Base-by-base conservation (phyloP, 2,113 vertebrate species). In the Crotalus helleri region DNA sequence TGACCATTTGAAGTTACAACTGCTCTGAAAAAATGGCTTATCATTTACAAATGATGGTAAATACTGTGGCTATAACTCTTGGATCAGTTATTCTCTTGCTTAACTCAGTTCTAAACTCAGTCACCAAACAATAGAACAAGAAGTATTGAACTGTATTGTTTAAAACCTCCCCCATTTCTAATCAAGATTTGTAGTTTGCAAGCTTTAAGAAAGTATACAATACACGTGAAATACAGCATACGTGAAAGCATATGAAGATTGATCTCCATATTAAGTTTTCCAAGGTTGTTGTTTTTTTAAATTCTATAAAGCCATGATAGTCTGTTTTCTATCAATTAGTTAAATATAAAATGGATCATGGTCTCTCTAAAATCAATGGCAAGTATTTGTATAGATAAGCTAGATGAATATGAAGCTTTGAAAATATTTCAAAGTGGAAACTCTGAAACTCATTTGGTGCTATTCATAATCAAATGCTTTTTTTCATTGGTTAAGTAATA, bases 351-450 rank as follows among this genome's bases (percentile, higher is more conserved):
- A 87, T 93, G n/a, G 91, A 92, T 92, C 93, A 39, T 81, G 12
- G 91, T 93, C 57, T 87, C 64, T 91, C 55, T 94, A 85, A 97
- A 96, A 88, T 94, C 94, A 61, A 89, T 95, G 74, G 39, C 74
- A 61, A 89, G 23, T 92, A 39, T 85, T 90, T 0, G 17, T 92
- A 53, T 39, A 64, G 4, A 91, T 95, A 93, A 64, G 29, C 33
- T 69, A 92, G 58, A 92, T 95, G 94, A 95, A 94, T 93, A 90
- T 92, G 90, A 85, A 95, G 0, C 69, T 90, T 91, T 44, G 87
- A 74, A 69, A 55, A 94, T 5, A 21, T 88, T 94, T 87, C 54
- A 93, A 90, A 93, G 92, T 85, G 94, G 93, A 94, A 94, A 69
- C 58, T 26, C 53, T 91, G 54, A 24, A 54, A 88, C 39, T 88